Percentiles rank a stretch among this genome's conserved stretches.
phyloP scores from a whole-genome alignment of 64 coral and sea anemone genomes.

The Pocillopora verrucosa region DNA sequence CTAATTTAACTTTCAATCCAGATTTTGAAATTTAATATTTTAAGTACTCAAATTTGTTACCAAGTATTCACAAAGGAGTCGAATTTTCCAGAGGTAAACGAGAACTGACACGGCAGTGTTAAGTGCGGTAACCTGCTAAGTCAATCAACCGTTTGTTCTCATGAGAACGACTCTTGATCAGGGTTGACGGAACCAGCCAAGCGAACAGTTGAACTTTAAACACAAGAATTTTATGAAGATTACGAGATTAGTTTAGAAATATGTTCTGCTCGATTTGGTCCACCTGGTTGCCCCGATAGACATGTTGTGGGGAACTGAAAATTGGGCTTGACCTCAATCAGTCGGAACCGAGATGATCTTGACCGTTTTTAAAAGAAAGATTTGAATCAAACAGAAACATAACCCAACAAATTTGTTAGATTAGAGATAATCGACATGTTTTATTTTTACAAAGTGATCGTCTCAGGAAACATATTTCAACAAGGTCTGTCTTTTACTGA shows the following conservation, averaged over 20 bases:
- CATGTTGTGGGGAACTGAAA: neutral
- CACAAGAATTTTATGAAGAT: neutral
- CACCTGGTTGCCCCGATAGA: neutral
- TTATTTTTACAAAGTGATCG: neutral
- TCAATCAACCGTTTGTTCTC: neutral
- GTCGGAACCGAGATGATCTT: too few species aligned
- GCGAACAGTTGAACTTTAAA: constrained; percentile 2
- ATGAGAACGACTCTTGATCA: neutral
- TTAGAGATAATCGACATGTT: constrained; percentile 14
- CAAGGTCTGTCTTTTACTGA: neutral
- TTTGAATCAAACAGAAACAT: too few species aligned
- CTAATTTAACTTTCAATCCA: too few species aligned
- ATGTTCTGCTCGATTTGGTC: neutral
- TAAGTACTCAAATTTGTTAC: too few species aligned
- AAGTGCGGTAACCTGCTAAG: neutral
- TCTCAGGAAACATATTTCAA: neutral
- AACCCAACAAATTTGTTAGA: too few species aligned
- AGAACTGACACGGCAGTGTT: too few species aligned
- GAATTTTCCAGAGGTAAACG: too few species aligned
- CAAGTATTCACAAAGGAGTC: too few species aligned
- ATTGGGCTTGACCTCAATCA: neutral
- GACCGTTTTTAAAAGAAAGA: too few species aligned
- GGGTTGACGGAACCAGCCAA: neutral
- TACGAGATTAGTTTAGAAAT: constrained; percentile 25
- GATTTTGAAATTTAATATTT: too few species aligned